These are phyloP conservation scores for Anguilla megastoma DNA, from an alignment of 2,797 vertebrate genomes.

Conservation along the genomic window DNA sequence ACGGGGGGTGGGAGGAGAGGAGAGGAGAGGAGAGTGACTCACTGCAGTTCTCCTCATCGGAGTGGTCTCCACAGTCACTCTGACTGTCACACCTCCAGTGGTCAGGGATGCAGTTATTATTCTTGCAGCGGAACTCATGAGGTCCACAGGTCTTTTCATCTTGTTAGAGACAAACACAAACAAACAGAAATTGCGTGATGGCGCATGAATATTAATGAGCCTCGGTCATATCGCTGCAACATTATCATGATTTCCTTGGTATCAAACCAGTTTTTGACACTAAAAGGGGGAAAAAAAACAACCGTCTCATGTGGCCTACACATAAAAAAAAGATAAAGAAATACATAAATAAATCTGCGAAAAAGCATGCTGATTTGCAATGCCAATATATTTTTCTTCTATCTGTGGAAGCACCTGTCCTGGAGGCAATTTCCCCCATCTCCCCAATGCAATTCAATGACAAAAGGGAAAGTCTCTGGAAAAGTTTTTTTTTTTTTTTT, in stretches of 20 bases:
- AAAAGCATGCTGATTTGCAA: constrained; percentile 43
- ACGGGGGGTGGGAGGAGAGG: background rate
- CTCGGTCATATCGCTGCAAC: constrained; percentile 58
- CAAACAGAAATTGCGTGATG: constrained; percentile 75
- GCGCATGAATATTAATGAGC: constrained; percentile 75
- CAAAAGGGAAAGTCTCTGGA: background rate
- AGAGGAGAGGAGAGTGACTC: constrained; percentile 54
- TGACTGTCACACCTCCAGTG: constrained; percentile 86
- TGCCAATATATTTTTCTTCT: constrained; percentile 44
- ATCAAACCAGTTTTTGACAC: constrained; percentile 65
- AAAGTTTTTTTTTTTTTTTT: background rate
- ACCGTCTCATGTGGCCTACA: constrained; percentile 59
- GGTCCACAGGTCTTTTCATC: constrained; percentile 87
- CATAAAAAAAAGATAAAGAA: constrained; percentile 58
- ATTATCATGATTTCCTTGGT: constrained; percentile 72
- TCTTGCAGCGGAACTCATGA: constrained; percentile 84
- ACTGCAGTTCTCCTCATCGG: constrained; percentile 89
- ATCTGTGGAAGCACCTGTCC: background rate
- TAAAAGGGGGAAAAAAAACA: constrained; percentile 60
- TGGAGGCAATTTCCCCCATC: background rate
- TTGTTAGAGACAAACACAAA: constrained; percentile 75
- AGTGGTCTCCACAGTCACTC: constrained; percentile 84
- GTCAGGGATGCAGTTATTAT: constrained; percentile 86
- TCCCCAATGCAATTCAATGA: background rate
- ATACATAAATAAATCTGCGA: constrained; percentile 53